Base-by-base conservation (phyloP, 2,113 vertebrate species). In the Podiceps cristatus region DNA sequence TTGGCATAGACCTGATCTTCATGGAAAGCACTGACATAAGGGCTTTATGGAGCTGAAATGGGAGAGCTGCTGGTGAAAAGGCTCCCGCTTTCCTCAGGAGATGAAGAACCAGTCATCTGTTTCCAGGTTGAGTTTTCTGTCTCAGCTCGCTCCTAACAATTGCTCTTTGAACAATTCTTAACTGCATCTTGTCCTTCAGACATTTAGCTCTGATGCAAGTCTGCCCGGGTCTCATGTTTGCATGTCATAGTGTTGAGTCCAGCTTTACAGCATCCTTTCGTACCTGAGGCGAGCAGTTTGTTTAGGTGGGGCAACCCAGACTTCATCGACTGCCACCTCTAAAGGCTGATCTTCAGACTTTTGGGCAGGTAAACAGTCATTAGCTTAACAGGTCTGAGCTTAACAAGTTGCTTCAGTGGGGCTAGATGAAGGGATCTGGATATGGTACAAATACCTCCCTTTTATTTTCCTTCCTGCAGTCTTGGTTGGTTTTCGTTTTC, bases 51-150 rank as follows among this genome's bases (percentile, higher is more conserved):
- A 79, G 45, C n/a, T 83, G 64, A 78, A 79, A 93, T 0, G 3
- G 27, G 75, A 89, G 45, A 68, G 37, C 33, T 76, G 66, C 68
- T 73, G 35, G 23, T 68, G 53, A 52, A 60, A 62, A 80, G 47
- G 27, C 11, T n/a, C 28, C 15, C 2, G 3, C 18, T 63, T 66
- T 59, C 24, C 29, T 60, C n/a, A 5, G n/a, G 63, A 95, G 28
- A 49, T 3, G 9, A 45, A 73, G 19, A 90, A 53, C 35, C 1
- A 1, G 12, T 79, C 0, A 0, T 49, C 17, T 31, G 33, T 82
- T 63, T 84, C 23, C 17, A 16, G 11, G 44, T 7, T 67, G 67
- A 55, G 50, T 50, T 85, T 87, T 75, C 56, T 62, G 44, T 33
- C 47, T 89, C 4, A n/a, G 7, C 7, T 69, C 18, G 7, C 8